Evolutionary conservation across 2,888 invertebrate species (phyloP).

Genomic region (Temnothorax ravouxi): DNA sequence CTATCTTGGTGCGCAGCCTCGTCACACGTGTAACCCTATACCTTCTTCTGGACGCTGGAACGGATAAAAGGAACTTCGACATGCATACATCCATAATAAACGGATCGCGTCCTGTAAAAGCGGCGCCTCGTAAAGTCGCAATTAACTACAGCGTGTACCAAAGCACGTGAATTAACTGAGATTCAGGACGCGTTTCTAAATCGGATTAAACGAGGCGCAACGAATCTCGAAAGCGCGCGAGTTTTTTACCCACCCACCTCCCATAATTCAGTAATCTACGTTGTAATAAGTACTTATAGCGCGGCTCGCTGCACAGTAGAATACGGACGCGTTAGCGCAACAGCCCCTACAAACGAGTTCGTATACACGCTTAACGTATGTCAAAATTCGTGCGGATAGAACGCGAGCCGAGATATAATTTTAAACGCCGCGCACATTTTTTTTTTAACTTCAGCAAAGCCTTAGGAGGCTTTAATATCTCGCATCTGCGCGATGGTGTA

Average conservation of each 20-base stretch:
- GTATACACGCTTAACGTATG: not conserved
- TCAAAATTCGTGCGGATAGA: not conserved
- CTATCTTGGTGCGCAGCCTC: conserved; percentile 40
- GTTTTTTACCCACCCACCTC: not conserved
- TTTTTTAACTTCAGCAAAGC: conserved; percentile 17
- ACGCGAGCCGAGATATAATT: conserved; percentile 1
- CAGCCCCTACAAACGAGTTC: not conserved
- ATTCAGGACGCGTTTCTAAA: conserved; percentile 38
- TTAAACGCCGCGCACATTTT: not conserved
- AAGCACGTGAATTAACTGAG: conserved; percentile 34
- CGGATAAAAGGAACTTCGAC: conserved; percentile 46
- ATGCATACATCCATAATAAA: conserved; percentile 38
- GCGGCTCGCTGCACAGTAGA: not conserved
- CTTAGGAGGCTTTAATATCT: conserved; percentile 38
- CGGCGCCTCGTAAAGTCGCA: conserved; percentile 12
- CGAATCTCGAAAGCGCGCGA: not conserved
- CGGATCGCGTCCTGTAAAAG: conserved; percentile 16
- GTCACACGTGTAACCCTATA: conserved; percentile 46
- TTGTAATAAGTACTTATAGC: conserved; percentile 13
- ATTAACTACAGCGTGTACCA: conserved; percentile 13
- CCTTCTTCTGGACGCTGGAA: conserved; percentile 33
- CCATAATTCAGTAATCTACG: conserved; percentile 11
- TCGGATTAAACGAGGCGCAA: conserved; percentile 27
- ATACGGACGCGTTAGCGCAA: conserved; percentile 1
- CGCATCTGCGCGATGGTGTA: conserved; percentile 23